phyloP scores from a whole-genome alignment of 2,888 invertebrate species.

The Archips crataeganus region DNA sequence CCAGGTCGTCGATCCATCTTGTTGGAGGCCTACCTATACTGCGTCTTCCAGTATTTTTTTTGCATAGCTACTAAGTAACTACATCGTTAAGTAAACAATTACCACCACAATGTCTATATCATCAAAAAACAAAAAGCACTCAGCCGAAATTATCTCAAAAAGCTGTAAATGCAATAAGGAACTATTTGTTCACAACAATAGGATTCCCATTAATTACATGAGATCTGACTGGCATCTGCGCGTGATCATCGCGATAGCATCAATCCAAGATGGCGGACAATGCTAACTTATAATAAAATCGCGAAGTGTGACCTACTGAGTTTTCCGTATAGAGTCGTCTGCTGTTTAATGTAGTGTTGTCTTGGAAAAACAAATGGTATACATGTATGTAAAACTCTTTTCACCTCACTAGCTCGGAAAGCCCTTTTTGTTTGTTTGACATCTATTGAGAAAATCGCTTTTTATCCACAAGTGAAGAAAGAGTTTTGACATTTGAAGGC shows the following conservation, averaged over 20 bases:
- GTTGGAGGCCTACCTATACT: no score
- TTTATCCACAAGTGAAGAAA: no score
- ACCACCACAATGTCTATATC: constrained; percentile 5
- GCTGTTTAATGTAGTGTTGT: neutral
- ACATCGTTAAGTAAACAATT: constrained; percentile 2
- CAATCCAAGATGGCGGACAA: constrained; percentile 40
- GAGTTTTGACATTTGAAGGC: no score
- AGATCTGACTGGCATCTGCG: constrained; percentile 43
- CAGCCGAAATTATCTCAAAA: neutral
- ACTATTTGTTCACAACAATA: constrained; percentile 11
- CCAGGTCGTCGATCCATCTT: no score
- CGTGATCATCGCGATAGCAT: constrained; percentile 35
- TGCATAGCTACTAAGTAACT: neutral
- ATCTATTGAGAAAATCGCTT: no score
- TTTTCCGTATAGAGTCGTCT: constrained; percentile 43
- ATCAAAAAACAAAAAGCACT: constrained; percentile 7
- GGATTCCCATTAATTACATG: constrained; percentile 22
- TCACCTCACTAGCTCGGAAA: no score
- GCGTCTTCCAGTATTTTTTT: no score
- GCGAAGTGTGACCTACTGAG: constrained; percentile 43
- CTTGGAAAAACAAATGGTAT: no score
- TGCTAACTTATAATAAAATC: constrained; percentile 43
- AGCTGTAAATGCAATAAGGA: constrained; percentile 19
- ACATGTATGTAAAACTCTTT: no score
- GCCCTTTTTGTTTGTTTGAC: no score